Base-by-base conservation (phyloP, 30 jellyfish, hydroid and myxozoan species). In the Cassiopea xamachana region DNA sequence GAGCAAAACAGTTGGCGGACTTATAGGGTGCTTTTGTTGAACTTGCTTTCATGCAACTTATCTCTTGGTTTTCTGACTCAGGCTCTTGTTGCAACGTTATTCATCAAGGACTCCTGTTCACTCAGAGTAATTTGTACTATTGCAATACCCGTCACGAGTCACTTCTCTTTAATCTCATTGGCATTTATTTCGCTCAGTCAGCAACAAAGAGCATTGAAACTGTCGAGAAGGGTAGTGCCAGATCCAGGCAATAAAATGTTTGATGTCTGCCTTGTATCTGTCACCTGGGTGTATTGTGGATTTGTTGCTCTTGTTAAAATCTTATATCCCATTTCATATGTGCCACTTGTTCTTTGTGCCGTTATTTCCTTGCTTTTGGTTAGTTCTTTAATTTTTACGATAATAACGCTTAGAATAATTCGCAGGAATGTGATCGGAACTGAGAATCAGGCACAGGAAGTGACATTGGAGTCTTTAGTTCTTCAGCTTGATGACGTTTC, bases 151-250 rank as follows among this genome's bases (percentile, higher is more conserved):
- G 55, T 82, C 49, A 82, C 70, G 27, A 82, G 74, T 16, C 73
- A 67, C 19, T 48, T 69, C 82, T 82, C 90, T 10, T 48, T 82
- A 18, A 46, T 44, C 1, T 60, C 90, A 45, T 45, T 64, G 51
- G 59, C 69, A 1, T 82, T 69, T 13, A 82, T 82, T 10, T 55
- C 90, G 4, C 46, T 69, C 71, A 82, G 47, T 12, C 90, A 82
- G 48, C 60, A 50, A 8, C 15, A 14, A 2, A 82, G 44, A 47
- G 48, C 68, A 13, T 46, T 73, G 7, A 27, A 44, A 44, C 64
- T 61, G 16, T 60, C 44, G 12, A 82, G 67, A 16, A 48, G 47
- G 14, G 44, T 44, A 1, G 46, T 69, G 14, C 16, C 43, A 45
- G 69, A 50, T 17, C 48, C 27, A 15, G 46, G 58, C 82, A 4